Evolutionary conservation across 2,888 invertebrate genomes (phyloP).

Genomic region (Trachelus iudaicus): DNA sequence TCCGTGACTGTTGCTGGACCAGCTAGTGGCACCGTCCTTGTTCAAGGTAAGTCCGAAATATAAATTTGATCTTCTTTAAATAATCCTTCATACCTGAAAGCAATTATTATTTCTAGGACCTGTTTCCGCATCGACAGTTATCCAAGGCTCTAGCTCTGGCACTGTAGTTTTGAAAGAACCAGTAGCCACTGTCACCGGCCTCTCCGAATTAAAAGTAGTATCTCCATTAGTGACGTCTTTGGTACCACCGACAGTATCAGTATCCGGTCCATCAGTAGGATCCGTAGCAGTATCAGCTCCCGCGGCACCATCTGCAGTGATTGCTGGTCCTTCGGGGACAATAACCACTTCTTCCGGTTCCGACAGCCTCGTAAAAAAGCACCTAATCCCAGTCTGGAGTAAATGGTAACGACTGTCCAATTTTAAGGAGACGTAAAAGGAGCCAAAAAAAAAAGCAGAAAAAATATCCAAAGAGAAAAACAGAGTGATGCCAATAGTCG

Average conservation of each 20-base stretch:
- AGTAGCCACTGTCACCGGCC: background rate
- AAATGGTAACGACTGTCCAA: background rate
- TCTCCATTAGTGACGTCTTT: too few species aligned
- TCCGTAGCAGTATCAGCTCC: slow-evolving; percentile 35
- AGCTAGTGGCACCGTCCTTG: background rate
- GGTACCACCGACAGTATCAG: slow-evolving; percentile 14
- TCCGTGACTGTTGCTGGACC: background rate
- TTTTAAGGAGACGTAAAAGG: too few species aligned
- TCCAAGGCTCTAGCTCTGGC: slow-evolving; percentile 11
- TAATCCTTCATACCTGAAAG: too few species aligned
- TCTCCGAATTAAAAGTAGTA: too few species aligned
- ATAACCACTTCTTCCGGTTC: slow-evolving; percentile 31
- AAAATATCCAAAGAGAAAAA: too few species aligned
- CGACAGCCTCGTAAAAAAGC: slow-evolving; percentile 5
- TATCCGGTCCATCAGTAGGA: slow-evolving; percentile 35
- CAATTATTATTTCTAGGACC: slow-evolving; percentile 11
- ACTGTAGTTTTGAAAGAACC: slow-evolving; percentile 18
- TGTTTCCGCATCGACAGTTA: slow-evolving; percentile 14
- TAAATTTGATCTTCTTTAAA: too few species aligned
- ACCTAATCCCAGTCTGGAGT: slow-evolving; percentile 1
- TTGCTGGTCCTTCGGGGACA: slow-evolving; percentile 40
- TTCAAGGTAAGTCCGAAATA: too few species aligned
- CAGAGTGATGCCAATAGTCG: too few species aligned
- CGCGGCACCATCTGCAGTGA: slow-evolving; percentile 28
- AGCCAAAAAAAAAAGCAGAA: too few species aligned